Conservation (phyloP, 1,140 invertebrate genomes). For the Pseudomyrmex pallidus region DNA sequence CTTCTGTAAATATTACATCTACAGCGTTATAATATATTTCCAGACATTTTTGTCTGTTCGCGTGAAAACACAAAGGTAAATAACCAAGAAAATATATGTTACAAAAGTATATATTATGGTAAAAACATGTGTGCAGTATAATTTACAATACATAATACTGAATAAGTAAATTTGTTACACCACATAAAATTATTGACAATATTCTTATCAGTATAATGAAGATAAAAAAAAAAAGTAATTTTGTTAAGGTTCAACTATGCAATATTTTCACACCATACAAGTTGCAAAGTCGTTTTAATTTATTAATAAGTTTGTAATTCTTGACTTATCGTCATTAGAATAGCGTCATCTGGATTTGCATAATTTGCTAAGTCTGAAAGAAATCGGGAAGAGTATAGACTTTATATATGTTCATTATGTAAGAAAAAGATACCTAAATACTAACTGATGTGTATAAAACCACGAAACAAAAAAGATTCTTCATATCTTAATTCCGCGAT, state of each 20-base stretch:
- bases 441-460: slow-evolving; percentile 14
- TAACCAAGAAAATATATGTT: slow-evolving; percentile 23
- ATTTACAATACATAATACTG: slow-evolving; percentile 70
- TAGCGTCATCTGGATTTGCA: slow-evolving; percentile 87
- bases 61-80: slow-evolving; percentile 12
- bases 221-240: slow-evolving; percentile 3
- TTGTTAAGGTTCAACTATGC: slow-evolving; percentile 6
- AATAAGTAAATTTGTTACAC: slow-evolving; percentile 56
- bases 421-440: neutral
- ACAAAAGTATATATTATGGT: slow-evolving; percentile 64
- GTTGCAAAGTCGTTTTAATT: slow-evolving; percentile 53
- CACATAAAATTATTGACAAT: slow-evolving; percentile 13
- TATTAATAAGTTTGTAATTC: slow-evolving; percentile 83
- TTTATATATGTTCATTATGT: slow-evolving; percentile 20
- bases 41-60: neutral
- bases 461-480: neutral
- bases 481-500: neutral
- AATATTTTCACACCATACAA: neutral
- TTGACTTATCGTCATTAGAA: slow-evolving; percentile 85
- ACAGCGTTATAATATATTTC: neutral
- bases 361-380: slow-evolving; percentile 85
- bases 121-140: slow-evolving; percentile 7
- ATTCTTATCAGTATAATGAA: neutral
- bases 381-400: slow-evolving; percentile 25
- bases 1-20: neutral